Conservation (phyloP, 2,797 vertebrate genomes). For the Gastrophryne carolinensis region DNA sequence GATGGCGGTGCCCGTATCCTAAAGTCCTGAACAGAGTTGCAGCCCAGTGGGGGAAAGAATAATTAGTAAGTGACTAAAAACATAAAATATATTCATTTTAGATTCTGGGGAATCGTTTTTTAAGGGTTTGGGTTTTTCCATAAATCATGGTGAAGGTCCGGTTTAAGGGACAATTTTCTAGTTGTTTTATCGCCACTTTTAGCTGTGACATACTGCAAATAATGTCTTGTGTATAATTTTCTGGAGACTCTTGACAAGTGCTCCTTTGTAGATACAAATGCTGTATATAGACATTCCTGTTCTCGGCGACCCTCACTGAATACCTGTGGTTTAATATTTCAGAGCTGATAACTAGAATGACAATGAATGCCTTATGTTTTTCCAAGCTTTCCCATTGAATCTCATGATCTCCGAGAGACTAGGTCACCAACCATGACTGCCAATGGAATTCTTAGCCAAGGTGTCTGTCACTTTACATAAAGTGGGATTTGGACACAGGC, state of each 20-base stretch:
- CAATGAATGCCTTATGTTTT: conserved; percentile 64
- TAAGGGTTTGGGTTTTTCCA: too few species aligned
- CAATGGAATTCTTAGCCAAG: conserved; percentile 48
- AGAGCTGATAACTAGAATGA: conserved; percentile 59
- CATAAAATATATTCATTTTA: too few species aligned
- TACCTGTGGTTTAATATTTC: conserved; percentile 67
- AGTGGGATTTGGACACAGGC: too few species aligned
- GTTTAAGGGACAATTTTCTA: too few species aligned
- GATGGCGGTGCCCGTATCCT: too few species aligned
- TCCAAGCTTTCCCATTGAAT: conserved; percentile 48
- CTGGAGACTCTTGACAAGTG: conserved; percentile 56
- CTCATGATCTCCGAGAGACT: conserved; percentile 61
- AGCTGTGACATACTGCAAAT: conserved; percentile 54
- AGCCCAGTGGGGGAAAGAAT: too few species aligned
- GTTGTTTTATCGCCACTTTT: too few species aligned
- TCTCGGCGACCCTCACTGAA: conserved; percentile 57
- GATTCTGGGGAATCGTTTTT: too few species aligned
- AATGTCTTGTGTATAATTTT: conserved; percentile 57
- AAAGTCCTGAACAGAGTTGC: too few species aligned
- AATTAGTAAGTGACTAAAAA: too few species aligned
- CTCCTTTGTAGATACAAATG: conserved; percentile 54
- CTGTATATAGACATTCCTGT: conserved; percentile 61
- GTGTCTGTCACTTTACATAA: conserved; percentile 43
- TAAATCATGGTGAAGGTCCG: too few species aligned
- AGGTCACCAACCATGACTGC: conserved; percentile 52